Conservation (phyloP, 2,888 invertebrate species). For the Apamea monoglypha region DNA sequence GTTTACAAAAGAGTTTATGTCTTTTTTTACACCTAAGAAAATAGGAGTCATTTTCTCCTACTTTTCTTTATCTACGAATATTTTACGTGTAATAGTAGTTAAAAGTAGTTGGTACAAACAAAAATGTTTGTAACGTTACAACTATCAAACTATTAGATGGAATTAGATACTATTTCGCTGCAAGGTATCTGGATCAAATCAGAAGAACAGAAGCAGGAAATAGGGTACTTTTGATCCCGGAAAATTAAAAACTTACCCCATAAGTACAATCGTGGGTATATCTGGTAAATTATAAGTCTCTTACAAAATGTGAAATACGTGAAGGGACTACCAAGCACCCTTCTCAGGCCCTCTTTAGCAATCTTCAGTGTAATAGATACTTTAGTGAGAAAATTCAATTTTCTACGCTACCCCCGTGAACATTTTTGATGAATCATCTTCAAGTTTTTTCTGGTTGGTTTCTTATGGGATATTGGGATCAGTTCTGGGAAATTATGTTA, state of each 20-base stretch:
- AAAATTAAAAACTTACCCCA: constrained; percentile 6
- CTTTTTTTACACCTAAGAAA: constrained; percentile 12
- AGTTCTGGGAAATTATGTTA: constrained; percentile 30
- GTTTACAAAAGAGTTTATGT: constrained; percentile 23
- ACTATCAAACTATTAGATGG: not conserved
- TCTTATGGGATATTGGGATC: constrained; percentile 34
- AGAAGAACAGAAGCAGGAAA: too few relatives aligned
- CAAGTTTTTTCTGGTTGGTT: constrained; percentile 28
- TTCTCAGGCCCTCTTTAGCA: constrained; percentile 22
- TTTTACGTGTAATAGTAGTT: not conserved
- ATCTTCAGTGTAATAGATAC: constrained; percentile 48
- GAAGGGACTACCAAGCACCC: constrained; percentile 21
- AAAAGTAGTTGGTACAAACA: not conserved
- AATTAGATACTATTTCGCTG: not conserved
- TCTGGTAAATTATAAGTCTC: constrained; percentile 31
- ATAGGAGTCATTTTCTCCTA: constrained; percentile 2
- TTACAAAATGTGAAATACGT: constrained; percentile 46
- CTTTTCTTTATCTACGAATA: not conserved
- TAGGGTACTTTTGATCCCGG: not conserved
- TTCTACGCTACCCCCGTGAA: constrained; percentile 35
- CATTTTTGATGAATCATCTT: constrained; percentile 63
- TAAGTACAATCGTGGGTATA: not conserved
- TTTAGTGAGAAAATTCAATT: constrained; percentile 60
- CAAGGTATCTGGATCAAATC: not conserved
- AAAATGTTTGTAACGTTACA: not conserved